phyloP scores from a whole-genome alignment of 1,140 invertebrate species.

The Zaprionus ornatus region DNA sequence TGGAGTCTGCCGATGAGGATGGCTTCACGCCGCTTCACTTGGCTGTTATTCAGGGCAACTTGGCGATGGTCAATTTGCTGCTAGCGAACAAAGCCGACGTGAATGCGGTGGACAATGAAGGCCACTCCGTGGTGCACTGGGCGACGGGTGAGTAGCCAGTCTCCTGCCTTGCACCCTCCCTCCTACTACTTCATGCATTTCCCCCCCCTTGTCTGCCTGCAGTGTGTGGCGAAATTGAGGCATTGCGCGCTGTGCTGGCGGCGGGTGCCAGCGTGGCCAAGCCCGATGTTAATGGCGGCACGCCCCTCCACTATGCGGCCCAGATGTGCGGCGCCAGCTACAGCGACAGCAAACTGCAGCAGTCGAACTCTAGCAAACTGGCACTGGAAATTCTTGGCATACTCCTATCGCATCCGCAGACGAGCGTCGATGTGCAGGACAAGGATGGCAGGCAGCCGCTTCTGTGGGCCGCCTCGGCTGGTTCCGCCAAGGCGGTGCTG shows the following conservation, averaged over 20 bases:
- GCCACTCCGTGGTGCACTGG: conserved; percentile 99
- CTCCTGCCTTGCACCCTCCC: not conserved
- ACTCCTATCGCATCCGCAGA: conserved; percentile 90
- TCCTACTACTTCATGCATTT: not conserved
- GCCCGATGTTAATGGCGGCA: conserved; percentile 96
- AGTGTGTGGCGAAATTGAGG: conserved; percentile 96
- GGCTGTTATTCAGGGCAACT: conserved; percentile 95
- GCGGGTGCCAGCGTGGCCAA: conserved; percentile 93
- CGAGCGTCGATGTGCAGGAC: conserved; percentile 93
- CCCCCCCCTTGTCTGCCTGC: not conserved
- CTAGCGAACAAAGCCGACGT: conserved; percentile 93
- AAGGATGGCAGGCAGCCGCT: conserved; percentile 96
- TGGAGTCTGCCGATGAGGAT: conserved; percentile 94
- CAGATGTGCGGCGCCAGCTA: conserved; percentile 95
- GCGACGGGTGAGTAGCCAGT: conserved; percentile 91
- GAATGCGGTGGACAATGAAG: conserved; percentile 94
- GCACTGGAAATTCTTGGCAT: conserved; percentile 93
- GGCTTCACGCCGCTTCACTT: conserved; percentile 97
- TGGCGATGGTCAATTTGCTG: conserved; percentile 91
- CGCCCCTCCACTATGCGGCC: conserved; percentile 98
- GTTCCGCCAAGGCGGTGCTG: conserved; percentile 95
- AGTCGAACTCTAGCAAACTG: conserved; percentile 83
- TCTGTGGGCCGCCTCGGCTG: conserved; percentile 98
- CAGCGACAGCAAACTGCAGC: conserved; percentile 85
- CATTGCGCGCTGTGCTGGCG: conserved; percentile 92